Conservation (phyloP, 2,888 invertebrate genomes). For the Glaucopsyche alexis region DNA sequence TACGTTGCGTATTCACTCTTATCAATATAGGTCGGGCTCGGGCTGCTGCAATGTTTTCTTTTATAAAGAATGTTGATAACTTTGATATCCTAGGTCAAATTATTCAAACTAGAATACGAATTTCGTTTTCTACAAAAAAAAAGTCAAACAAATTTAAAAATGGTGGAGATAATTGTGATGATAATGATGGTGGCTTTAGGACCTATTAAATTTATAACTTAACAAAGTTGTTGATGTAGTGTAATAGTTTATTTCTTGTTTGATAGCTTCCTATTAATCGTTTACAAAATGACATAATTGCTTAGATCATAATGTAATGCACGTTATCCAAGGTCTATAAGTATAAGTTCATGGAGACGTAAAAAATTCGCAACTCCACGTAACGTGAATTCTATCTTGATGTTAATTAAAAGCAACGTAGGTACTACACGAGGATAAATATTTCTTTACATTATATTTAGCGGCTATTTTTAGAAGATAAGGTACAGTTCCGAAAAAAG, state of each 20-base stretch:
- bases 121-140: neutral
- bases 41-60: slow-evolving; percentile 61
- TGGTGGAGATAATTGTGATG: neutral
- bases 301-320: neutral
- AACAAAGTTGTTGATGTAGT: neutral
- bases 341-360: neutral
- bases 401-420: neutral
- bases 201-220: neutral
- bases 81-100: slow-evolving; percentile 12
- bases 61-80: slow-evolving; percentile 35
- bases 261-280: neutral
- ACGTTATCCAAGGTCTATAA: neutral
- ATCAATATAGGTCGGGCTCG: slow-evolving; percentile 68
- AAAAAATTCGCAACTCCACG: neutral
- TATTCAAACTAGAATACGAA: neutral
- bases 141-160: neutral
- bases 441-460: neutral
- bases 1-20: slow-evolving; percentile 55
- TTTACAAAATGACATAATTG: slow-evolving; percentile 5
- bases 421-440: neutral
- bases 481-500: neutral
- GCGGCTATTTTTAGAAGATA: neutral
- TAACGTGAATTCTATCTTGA: neutral
- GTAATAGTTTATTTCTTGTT: neutral
- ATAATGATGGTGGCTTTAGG: too few relatives aligned